These are phyloP conservation scores for Oreotrochilus melanogaster DNA, from an alignment of 2,113 vertebrate species.

Conservation along the genomic window DNA sequence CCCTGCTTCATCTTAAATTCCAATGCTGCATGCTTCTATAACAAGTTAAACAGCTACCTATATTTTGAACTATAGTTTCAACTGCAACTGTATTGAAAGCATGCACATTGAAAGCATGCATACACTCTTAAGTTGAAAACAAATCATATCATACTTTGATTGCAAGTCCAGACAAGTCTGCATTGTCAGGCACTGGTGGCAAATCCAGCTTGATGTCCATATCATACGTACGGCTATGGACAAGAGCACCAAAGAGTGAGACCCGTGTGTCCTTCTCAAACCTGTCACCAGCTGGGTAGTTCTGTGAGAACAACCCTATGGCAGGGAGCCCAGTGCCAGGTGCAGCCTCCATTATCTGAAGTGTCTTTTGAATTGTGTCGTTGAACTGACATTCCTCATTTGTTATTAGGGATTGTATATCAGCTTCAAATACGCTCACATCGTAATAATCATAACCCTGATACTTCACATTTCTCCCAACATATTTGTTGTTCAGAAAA, in stretches of 20 bases:
- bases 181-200: slow-evolving; percentile 90
- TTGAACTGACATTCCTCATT: slow-evolving; percentile 83
- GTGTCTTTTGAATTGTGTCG: slow-evolving; percentile 77
- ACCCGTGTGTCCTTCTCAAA: slow-evolving; percentile 91
- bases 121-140: not conserved
- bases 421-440: slow-evolving; percentile 86
- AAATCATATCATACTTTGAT: slow-evolving; percentile 84
- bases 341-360: slow-evolving; percentile 87
- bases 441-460: slow-evolving; percentile 89
- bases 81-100: not conserved
- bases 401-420: slow-evolving; percentile 82
- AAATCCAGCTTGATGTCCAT: slow-evolving; percentile 92
- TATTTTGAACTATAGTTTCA: not conserved
- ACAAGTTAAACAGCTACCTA: not conserved
- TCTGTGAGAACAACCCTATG: slow-evolving; percentile 76
- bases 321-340: slow-evolving; percentile 88
- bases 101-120: not conserved
- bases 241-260: slow-evolving; percentile 92
- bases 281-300: slow-evolving; percentile 77
- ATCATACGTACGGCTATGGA: slow-evolving; percentile 89
- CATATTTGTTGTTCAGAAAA: slow-evolving; percentile 83
- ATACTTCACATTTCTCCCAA: slow-evolving; percentile 82
- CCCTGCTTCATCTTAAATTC: not conserved
- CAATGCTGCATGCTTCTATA: not conserved
- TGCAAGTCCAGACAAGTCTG: slow-evolving; percentile 89